These are phyloP conservation scores for Synergus japonicus DNA, from an alignment of 2,888 invertebrate genomes.

Conservation along the genomic window DNA sequence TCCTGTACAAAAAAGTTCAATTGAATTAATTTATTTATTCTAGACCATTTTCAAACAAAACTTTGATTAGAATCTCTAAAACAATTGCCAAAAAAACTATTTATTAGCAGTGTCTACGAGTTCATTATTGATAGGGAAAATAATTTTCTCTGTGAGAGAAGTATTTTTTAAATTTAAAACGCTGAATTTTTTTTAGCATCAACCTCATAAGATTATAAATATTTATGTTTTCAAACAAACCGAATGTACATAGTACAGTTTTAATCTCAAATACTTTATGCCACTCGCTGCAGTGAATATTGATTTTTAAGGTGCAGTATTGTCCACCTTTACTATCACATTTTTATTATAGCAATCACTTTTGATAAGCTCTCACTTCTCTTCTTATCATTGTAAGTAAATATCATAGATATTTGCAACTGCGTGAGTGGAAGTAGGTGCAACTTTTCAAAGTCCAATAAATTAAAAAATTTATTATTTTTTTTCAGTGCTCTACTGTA, in stretches of 20 bases:
- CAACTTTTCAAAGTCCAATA: neutral
- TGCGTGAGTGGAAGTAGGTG: neutral
- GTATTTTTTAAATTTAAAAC: neutral
- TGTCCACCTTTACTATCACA: constrained; percentile 22
- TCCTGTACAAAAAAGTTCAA: neutral
- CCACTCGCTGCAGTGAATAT: constrained; percentile 31
- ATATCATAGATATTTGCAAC: constrained; percentile 7
- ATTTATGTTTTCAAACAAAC: neutral
- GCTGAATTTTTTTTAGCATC: neutral
- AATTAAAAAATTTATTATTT: neutral
- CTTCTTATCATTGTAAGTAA: constrained; percentile 30
- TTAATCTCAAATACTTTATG: neutral
- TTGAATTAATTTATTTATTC: too few relatives aligned
- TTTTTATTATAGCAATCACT: constrained; percentile 14
- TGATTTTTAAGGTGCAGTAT: constrained; percentile 5
- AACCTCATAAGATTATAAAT: neutral
- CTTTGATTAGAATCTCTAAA: too few relatives aligned
- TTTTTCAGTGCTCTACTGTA: neutral
- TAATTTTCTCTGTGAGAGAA: too few relatives aligned
- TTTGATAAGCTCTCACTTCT: constrained; percentile 21
- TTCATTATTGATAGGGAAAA: too few relatives aligned
- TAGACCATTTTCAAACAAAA: too few relatives aligned
- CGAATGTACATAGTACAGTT: neutral
- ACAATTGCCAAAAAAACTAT: too few relatives aligned
- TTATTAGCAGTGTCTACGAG: too few relatives aligned